These are phyloP conservation scores for Archips xylosteana DNA, from an alignment of 2,888 invertebrate species.

Conservation along the genomic window DNA sequence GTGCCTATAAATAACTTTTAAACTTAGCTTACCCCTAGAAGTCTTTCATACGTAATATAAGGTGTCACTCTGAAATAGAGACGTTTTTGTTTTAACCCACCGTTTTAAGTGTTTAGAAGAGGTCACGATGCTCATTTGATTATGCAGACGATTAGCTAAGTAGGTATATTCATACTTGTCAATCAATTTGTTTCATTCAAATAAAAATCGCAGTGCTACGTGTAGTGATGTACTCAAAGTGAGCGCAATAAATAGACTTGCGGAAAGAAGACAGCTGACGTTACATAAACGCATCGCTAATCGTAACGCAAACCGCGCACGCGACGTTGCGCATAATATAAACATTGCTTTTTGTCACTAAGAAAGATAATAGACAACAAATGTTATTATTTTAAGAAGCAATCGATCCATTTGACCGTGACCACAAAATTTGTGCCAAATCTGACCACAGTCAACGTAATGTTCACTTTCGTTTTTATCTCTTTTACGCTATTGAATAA, in stretches of 20 bases:
- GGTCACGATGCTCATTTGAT: background rate
- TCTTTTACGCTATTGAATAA: constrained; percentile 56
- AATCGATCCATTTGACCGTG: constrained; percentile 69
- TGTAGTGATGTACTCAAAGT: background rate
- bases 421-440: constrained; percentile 71
- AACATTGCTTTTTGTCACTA: constrained; percentile 28
- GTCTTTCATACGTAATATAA: no score
- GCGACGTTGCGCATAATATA: constrained; percentile 33
- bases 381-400: constrained; percentile 53
- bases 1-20: no score
- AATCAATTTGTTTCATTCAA: background rate
- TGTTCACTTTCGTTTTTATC: constrained; percentile 65
- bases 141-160: background rate
- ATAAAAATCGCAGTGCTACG: background rate
- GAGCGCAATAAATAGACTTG: constrained; percentile 30
- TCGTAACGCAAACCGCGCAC: constrained; percentile 26
- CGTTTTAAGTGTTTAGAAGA: background rate
- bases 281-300: constrained; percentile 35
- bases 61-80: no score
- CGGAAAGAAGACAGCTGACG: constrained; percentile 21
- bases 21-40: no score
- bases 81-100: background rate
- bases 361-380: constrained; percentile 43
- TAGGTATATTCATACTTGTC: background rate
- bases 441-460: constrained; percentile 57